Base-by-base conservation (phyloP, 1,140 invertebrate genomes). In the Hylaeus volcanicus region DNA sequence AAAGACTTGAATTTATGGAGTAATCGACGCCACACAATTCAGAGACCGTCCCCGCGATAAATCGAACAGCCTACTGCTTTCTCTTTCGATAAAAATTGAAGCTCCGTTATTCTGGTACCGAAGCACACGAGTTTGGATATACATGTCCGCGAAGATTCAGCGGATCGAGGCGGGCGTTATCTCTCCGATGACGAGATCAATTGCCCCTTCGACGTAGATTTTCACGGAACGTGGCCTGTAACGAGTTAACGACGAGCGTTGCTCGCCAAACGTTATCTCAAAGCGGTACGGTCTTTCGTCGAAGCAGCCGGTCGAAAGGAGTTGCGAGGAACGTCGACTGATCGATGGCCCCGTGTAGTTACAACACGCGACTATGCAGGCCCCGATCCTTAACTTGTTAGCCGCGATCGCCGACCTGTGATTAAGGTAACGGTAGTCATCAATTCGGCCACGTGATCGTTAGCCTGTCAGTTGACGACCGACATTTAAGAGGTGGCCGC, bases 341-440 rank as follows among this genome's bases (percentile, higher is more conserved):
- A 87, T 85, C 86, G 83, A 88, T 85, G 79, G 79, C 55, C 41
- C 26, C 70, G 71, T 77, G 80, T 70, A 71, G 72, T 81, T 79
- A 74, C 83, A 88, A 85, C 86, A 82, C 86, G 79, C 72, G 83
- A 88, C 85, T 83, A 88, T 73, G 55, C 81, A 70, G 26, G 65
- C 56, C 63, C 66, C 74, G 82, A 84, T 86, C 72, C 82, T 87
- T 86, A 86, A 87, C 86, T 87, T 86, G 86, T 87, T 87, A 87
- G 86, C 86, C 82, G 77, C 80, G 74, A 88, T 78, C 64, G 87
- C 87, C 86, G 86, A 86, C 85, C 85, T 86, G 86, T 87, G 87
- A 88, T 88, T 88, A 88, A 88, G 86, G 84, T 88, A 88, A 88
- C 87, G 87, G 87, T 88, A 88, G 84, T 88, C 84, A 86, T 88